These are phyloP conservation scores for Leptodactylus fallax DNA, from an alignment of 2,797 vertebrate genomes.

Conservation along the genomic window DNA sequence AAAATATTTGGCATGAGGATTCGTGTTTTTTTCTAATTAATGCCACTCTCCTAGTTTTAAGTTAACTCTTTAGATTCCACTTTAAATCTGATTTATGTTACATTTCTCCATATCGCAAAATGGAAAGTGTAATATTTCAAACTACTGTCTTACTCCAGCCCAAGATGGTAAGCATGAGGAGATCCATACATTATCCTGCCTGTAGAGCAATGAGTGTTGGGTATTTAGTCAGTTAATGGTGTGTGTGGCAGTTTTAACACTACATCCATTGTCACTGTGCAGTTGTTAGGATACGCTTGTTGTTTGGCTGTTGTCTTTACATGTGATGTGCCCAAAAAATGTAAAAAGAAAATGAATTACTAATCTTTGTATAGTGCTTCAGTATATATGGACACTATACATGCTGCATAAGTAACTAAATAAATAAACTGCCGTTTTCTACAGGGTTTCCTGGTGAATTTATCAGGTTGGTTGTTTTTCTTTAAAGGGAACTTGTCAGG, in stretches of 20 bases:
- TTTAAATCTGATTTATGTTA: conserved; percentile 71
- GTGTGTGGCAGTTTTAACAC: conserved; percentile 80
- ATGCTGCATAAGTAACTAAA: no score
- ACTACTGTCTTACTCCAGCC: conserved; percentile 15
- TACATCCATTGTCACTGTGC: conserved; percentile 81
- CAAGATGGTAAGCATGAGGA: conserved; percentile 74
- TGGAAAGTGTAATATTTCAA: conserved; percentile 66
- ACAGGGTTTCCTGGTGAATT: no score
- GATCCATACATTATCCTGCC: conserved; percentile 81
- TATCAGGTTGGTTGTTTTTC: no score
- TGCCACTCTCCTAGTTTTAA: conserved; percentile 74
- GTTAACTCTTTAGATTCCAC: conserved; percentile 76
- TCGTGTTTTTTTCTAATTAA: conserved; percentile 71
- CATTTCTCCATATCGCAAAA: conserved; percentile 69
- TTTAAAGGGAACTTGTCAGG: no score
- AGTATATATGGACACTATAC: no score
- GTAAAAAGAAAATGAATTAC: not conserved
- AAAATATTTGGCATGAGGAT: conserved; percentile 70
- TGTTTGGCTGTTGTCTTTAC: conserved; percentile 73
- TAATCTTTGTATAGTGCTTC: no score
- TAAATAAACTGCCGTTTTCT: no score
- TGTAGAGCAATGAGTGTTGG: conserved; percentile 76
- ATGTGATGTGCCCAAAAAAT: conserved; percentile 72
- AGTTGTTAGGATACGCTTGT: conserved; percentile 77
- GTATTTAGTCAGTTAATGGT: conserved; percentile 86